Evolutionary conservation across 2,113 vertebrate species (phyloP).

Genomic region (Uria lomvia): DNA sequence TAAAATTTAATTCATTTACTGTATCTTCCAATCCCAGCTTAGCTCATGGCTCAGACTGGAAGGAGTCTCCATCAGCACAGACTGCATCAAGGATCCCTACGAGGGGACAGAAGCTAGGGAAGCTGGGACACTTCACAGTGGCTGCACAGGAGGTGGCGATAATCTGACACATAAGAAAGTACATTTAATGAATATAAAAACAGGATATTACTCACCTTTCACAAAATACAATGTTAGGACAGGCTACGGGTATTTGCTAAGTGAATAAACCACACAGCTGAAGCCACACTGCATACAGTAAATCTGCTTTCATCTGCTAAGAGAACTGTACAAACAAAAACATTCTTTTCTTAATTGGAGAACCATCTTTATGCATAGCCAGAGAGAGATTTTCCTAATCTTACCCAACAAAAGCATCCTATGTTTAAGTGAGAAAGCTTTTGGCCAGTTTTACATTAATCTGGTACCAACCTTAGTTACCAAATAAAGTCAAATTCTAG

Average conservation of each 20-base stretch:
- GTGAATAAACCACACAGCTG: neutral
- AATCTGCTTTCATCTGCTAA: neutral
- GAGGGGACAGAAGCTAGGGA: neutral
- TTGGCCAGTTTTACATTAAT: neutral
- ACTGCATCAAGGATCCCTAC: neutral
- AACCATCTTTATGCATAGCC: neutral
- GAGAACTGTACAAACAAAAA: neutral
- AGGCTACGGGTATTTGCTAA: neutral
- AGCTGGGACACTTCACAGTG: neutral
- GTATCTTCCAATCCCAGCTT: neutral
- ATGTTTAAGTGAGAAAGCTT: neutral
- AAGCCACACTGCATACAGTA: neutral
- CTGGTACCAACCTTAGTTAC: neutral
- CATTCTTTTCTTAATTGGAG: neutral
- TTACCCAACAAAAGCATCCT: neutral
- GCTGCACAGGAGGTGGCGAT: neutral
- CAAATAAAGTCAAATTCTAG: neutral
- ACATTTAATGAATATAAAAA: neutral
- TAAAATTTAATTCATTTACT: neutral
- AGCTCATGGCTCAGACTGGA: neutral
- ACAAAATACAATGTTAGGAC: neutral
- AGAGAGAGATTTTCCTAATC: neutral
- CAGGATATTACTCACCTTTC: neutral
- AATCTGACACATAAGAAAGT: neutral
- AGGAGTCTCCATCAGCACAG: neutral